These are phyloP conservation scores for Chrysolina haemoptera DNA, from an alignment of 2,888 invertebrate species.

Conservation along the genomic window DNA sequence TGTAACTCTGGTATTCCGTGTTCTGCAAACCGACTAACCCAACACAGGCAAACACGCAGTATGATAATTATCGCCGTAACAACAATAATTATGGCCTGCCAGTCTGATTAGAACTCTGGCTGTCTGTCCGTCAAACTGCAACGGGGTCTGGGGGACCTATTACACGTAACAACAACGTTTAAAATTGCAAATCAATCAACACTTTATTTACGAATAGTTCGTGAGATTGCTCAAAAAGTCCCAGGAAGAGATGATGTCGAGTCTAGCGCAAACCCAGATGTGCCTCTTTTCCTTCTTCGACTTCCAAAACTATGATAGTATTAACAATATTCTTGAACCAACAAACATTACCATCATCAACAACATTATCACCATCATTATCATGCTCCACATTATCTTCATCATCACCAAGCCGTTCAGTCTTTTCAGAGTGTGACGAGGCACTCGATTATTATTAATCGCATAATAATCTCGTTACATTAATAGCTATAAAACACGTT, in stretches of 20 bases:
- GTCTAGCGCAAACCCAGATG: no score
- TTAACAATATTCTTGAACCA: no score
- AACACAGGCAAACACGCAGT: conserved; percentile 66
- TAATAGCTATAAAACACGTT: no score
- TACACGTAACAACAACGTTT: conserved; percentile 48
- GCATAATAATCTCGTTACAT: no score
- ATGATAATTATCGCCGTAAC: conserved; percentile 62
- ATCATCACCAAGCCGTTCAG: no score
- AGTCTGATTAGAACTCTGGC: conserved; percentile 65
- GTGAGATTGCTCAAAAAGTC: conserved; percentile 22
- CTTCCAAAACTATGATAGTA: no score
- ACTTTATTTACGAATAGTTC: conserved; percentile 34
- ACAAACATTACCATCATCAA: no score
- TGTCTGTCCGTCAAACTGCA: conserved; percentile 63
- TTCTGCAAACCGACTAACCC: conserved; percentile 61
- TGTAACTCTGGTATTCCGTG: conserved; percentile 59
- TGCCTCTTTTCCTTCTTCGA: no score
- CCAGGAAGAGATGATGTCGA: background rate
- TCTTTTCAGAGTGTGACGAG: no score
- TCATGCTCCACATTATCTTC: no score
- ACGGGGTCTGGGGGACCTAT: conserved; percentile 44
- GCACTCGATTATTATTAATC: no score
- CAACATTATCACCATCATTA: no score
- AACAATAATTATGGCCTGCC: conserved; percentile 64
- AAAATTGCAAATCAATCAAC: conserved; percentile 62